Conservation (phyloP, 2,797 vertebrate genomes). For the Acipenser ruthenus region DNA sequence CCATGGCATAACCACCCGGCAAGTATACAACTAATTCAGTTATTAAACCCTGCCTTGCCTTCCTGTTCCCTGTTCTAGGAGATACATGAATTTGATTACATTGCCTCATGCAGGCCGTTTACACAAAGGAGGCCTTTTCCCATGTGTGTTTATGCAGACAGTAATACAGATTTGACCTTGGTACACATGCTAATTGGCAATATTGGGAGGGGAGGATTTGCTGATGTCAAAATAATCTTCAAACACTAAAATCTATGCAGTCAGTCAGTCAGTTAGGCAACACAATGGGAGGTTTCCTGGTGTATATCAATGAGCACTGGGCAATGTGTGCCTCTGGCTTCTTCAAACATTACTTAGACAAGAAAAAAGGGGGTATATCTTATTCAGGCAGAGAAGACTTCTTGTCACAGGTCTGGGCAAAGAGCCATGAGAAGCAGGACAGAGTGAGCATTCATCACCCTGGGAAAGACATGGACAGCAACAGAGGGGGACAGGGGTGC, state of each 20-base stretch:
- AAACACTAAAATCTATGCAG: conserved; percentile 1
- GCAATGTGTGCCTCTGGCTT: neutral
- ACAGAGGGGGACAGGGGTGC: neutral
- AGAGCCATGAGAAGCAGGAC: conserved; percentile 6
- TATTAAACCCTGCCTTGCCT: neutral
- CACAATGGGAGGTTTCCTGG: neutral
- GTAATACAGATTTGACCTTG: neutral
- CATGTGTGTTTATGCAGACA: conserved; percentile 2
- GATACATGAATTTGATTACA: neutral
- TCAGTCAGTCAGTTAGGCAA: neutral
- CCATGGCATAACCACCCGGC: neutral
- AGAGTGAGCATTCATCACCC: neutral
- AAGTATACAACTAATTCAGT: neutral
- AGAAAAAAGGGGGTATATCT: conserved; percentile 3
- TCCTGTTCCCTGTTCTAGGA: neutral
- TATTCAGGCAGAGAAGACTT: neutral
- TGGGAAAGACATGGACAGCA: neutral
- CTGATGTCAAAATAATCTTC: neutral
- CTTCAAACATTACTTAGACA: conserved; percentile 1
- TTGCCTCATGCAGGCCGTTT: neutral
- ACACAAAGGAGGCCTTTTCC: neutral
- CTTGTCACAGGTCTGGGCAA: conserved; percentile 5
- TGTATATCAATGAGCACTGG: conserved; percentile 1
- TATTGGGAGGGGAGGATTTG: neutral
- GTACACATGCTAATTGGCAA: neutral